Evolutionary conservation across 2,797 vertebrate species (phyloP).

Genomic region (Bufotes viridis): DNA sequence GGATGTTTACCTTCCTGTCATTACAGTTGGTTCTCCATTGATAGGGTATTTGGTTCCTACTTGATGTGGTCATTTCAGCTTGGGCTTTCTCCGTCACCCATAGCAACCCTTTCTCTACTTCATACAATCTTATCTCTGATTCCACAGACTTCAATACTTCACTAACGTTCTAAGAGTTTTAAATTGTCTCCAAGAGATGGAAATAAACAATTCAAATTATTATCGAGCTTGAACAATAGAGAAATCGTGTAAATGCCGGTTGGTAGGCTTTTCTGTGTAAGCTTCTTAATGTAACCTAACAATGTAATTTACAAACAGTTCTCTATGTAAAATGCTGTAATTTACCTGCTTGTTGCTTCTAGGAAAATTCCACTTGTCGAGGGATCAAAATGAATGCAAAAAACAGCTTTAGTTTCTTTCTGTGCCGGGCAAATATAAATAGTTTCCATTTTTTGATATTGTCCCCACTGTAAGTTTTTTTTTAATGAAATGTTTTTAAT

Average conservation of each 20-base stretch:
- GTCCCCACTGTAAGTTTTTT: conserved; percentile 83
- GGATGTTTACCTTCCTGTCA: neutral
- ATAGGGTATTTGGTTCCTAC: neutral
- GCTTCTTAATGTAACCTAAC: conserved; percentile 78
- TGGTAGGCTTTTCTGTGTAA: conserved; percentile 70
- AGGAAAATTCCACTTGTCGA: conserved; percentile 73
- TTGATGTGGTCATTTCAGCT: neutral
- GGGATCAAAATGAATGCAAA: conserved; percentile 83
- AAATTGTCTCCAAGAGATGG: conserved; percentile 12
- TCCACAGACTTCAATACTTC: conserved; percentile 43
- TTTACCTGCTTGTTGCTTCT: conserved; percentile 89
- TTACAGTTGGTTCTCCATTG: neutral
- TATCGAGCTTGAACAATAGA: conserved; percentile 64
- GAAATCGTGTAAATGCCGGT: conserved; percentile 67
- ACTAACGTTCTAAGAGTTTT: neutral
- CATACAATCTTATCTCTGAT: conserved; percentile 52
- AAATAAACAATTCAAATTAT: neutral
- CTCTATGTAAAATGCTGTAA: conserved; percentile 81
- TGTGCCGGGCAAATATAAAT: conserved; percentile 84
- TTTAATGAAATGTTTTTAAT: conserved; percentile 75
- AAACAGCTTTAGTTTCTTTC: conserved; percentile 78
- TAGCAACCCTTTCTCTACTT: neutral
- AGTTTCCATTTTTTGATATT: conserved; percentile 83
- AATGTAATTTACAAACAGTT: conserved; percentile 78
- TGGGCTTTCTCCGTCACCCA: neutral